Percentiles rank a stretch among this genome's conserved stretches.
These are phyloP conservation scores for Cantharis rufa DNA, from an alignment of 2,888 invertebrate species.

Conservation along the genomic window DNA sequence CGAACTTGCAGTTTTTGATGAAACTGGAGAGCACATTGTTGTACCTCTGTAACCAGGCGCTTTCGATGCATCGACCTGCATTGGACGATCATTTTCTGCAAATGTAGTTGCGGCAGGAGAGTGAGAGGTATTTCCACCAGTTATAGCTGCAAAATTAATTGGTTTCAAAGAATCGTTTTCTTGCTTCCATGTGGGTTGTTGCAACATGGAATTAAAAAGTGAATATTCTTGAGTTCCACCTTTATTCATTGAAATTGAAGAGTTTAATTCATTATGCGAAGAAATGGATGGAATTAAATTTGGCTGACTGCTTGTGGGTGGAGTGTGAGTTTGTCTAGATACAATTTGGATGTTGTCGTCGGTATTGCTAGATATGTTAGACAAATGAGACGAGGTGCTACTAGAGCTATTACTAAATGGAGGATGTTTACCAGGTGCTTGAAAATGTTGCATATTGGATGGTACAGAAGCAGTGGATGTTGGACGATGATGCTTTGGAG, in stretches of 20 bases:
- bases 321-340: constrained; percentile 31
- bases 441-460: constrained; percentile 54
- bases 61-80: constrained; percentile 82
- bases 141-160: constrained; percentile 74
- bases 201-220: constrained; percentile 79
- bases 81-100: constrained; percentile 60
- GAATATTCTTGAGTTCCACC: constrained; percentile 77
- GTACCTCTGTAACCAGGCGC: constrained; percentile 89
- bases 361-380: constrained; percentile 5
- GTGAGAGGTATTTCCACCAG: constrained; percentile 58
- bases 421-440: constrained; percentile 40
- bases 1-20: constrained; percentile 64
- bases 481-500: constrained; percentile 50
- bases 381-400: constrained; percentile 10
- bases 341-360: constrained; percentile 30
- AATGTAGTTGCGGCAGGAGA: constrained; percentile 55
- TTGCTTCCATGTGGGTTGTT: constrained; percentile 66
- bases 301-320: constrained; percentile 38
- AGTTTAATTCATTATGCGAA: constrained; percentile 8
- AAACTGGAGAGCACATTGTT: constrained; percentile 77
- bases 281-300: constrained; percentile 40
- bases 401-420: constrained; percentile 24
- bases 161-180: constrained; percentile 63
- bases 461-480: constrained; percentile 53
- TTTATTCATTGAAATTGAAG: constrained; percentile 39